Percentiles rank a stretch among this genome's conserved stretches.
These are phyloP conservation scores for Tamias sibiricus DNA, from an alignment of 2,113 vertebrate species.

Conservation along the genomic window DNA sequence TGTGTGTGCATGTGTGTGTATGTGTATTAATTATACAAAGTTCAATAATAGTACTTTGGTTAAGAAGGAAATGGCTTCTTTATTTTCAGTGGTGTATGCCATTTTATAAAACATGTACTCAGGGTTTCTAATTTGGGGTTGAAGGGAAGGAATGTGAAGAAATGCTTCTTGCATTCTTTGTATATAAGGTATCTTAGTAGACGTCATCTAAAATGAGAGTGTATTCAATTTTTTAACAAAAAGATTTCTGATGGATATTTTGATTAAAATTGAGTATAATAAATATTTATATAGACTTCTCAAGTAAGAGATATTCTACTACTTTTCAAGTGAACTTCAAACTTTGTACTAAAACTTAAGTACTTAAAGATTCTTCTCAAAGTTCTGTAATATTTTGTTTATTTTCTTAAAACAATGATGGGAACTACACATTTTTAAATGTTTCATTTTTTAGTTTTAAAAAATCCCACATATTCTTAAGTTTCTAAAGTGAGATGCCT, in stretches of 20 bases:
- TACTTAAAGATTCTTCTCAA: slow-evolving; percentile 55
- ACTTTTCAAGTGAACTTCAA: slow-evolving; percentile 72
- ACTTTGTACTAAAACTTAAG: slow-evolving; percentile 67
- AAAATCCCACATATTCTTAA: background rate
- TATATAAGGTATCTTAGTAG: slow-evolving; percentile 76
- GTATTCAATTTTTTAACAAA: slow-evolving; percentile 68
- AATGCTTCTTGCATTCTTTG: background rate
- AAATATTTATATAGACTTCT: slow-evolving; percentile 79
- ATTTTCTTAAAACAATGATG: slow-evolving; percentile 59
- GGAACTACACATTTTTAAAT: too few species aligned
- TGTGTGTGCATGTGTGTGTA: background rate
- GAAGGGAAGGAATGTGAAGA: background rate
- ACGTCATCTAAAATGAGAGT: slow-evolving; percentile 69
- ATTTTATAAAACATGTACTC: slow-evolving; percentile 47
- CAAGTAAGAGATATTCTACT: slow-evolving; percentile 83
- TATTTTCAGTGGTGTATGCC: slow-evolving; percentile 54
- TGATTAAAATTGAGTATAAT: slow-evolving; percentile 69
- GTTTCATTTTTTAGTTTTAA: slow-evolving; percentile 65
- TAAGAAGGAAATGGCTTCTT: slow-evolving; percentile 73
- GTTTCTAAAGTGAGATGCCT: slow-evolving; percentile 45
- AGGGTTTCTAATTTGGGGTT: slow-evolving; percentile 46
- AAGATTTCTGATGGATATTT: slow-evolving; percentile 69
- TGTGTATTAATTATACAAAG: slow-evolving; percentile 73
- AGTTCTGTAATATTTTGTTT: slow-evolving; percentile 17
- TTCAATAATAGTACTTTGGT: slow-evolving; percentile 69